Evolutionary conservation across 1,140 invertebrate species (phyloP), one percentile per base, ranked within the genome.

Genomic region (Mamestra configurata): DNA sequence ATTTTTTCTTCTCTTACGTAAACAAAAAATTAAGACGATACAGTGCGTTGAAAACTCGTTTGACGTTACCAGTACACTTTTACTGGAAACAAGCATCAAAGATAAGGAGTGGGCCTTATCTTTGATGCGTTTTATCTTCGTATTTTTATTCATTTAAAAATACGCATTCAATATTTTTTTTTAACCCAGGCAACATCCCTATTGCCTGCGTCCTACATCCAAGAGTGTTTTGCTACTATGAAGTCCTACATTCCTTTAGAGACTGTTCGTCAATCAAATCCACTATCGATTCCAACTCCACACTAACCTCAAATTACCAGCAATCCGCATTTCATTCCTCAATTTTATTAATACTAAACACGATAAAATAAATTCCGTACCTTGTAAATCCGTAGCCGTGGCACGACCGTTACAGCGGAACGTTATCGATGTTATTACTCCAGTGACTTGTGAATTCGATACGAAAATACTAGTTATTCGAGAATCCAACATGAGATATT

Each of bases 381-480:
- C 68, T 71, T 51, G 24, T 53, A 71, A 66, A 66, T 66, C 61
- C 37, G 57, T 4, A 59, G 57, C 24, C 27, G 57, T 8, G 27
- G 59, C 61, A 66, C 35, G 18, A 66, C 24, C 46, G 46, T 71
- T 71, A 71, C 46, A 53, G 13, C 10, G 46, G 49, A 71, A 71
- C 49, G 46, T 71, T 71, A 71, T 71, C 27, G 68, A 71, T 71
- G 46, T 71, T 71, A 71, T 77, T 64, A 77, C 55, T 37, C 55
- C 40, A 77, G 59, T 77, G 73, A 64, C 59, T 77, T 49, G 73
- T 77, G 59, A 77, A 77, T 64, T 35, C 43, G 73, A 77, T 77
- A 77, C 55, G 73, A 61, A 77, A 49, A 77, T 64, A 77, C 55
- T 61, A 77, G 73, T 77, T 46, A 77, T 64, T 59, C 59, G 73